These are phyloP conservation scores for Melanotaenia trifasciata DNA, from an alignment of 2,797 vertebrate species.

Conservation along the genomic window DNA sequence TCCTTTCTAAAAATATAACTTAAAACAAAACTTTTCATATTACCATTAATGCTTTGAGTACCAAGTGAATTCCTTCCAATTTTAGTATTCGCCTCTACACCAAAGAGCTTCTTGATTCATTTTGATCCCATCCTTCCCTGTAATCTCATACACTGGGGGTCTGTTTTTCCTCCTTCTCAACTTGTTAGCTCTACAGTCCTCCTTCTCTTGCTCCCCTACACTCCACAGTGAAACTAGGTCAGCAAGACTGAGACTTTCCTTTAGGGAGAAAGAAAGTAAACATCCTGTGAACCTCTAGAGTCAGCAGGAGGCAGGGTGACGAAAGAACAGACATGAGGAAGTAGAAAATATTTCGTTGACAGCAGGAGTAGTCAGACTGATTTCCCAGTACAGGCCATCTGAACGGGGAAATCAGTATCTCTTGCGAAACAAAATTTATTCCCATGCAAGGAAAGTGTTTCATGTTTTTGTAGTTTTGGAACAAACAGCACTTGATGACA, in stretches of 20 bases:
- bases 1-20: not conserved
- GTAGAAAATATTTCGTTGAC: conserved; percentile 26
- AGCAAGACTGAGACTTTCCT: conserved; percentile 72
- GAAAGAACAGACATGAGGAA: conserved; percentile 43
- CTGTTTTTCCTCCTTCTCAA: conserved; percentile 60
- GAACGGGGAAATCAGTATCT: not conserved
- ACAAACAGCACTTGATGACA: conserved; percentile 9
- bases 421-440: not conserved
- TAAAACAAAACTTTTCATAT: not conserved
- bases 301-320: conserved; percentile 62
- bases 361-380: conserved; percentile 11
- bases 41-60: conserved; percentile 2
- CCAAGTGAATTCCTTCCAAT: conserved; percentile 11
- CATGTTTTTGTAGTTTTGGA: not conserved
- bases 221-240: conserved; percentile 78
- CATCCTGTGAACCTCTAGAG: conserved; percentile 72
- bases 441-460: not conserved
- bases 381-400: not conserved
- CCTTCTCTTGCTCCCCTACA: conserved; percentile 46
- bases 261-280: conserved; percentile 70
- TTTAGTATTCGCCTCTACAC: not conserved
- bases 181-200: conserved; percentile 65
- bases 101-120: conserved; percentile 31
- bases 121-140: conserved; percentile 29
- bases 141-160: conserved; percentile 56